Percentiles rank a stretch among this genome's conserved stretches.
phyloP scores from a whole-genome alignment of 1,140 invertebrate genomes.

The Chironomus tepperi region DNA sequence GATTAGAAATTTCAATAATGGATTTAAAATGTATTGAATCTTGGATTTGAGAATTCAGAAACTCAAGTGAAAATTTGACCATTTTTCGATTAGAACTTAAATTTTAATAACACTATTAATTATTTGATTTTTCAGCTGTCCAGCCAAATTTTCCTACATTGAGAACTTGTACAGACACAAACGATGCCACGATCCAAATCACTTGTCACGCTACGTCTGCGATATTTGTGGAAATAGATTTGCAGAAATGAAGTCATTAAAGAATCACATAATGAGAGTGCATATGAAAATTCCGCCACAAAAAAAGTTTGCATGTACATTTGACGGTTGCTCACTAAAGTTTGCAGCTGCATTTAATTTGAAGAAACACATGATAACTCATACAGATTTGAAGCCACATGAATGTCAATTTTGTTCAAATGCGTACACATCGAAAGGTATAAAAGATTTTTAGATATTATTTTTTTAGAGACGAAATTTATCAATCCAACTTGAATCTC shows the following conservation, averaged over 20 bases:
- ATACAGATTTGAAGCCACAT: neutral
- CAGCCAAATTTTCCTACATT: neutral
- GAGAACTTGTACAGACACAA: neutral
- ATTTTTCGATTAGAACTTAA: too few relatives aligned
- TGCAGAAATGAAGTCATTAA: neutral
- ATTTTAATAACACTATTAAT: too few relatives aligned
- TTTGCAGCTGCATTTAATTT: neutral
- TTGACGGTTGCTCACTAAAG: neutral
- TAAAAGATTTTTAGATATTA: too few relatives aligned
- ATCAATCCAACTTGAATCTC: too few relatives aligned
- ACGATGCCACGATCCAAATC: neutral
- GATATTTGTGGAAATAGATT: neutral
- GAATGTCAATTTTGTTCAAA: neutral
- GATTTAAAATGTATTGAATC: too few relatives aligned
- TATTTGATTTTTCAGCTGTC: conserved; percentile 4
- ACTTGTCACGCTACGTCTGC: neutral
- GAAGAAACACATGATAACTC: neutral
- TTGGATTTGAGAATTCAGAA: too few relatives aligned
- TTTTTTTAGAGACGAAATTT: too few relatives aligned
- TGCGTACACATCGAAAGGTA: neutral
- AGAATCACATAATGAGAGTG: neutral
- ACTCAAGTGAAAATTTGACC: too few relatives aligned
- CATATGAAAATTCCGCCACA: neutral
- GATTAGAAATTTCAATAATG: too few relatives aligned
- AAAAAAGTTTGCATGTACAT: neutral